Base-by-base conservation (phyloP, 2,888 invertebrate species). In the Argyresthia goedartella region DNA sequence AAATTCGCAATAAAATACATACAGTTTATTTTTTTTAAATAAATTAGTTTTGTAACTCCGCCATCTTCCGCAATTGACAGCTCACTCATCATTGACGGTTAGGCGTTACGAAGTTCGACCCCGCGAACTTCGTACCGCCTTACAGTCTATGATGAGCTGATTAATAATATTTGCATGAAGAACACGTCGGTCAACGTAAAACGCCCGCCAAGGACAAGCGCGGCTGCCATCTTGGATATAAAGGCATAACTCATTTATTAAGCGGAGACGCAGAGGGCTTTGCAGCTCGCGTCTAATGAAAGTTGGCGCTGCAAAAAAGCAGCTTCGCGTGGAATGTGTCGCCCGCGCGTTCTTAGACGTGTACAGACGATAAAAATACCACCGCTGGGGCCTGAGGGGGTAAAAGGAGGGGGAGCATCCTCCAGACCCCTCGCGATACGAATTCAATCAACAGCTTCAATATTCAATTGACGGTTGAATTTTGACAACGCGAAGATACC, bases 351-450 rank as follows among this genome's bases (percentile, higher is more conserved):
- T 76, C 73, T 74, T 75, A 67, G 72, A 76, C 80, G 77, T 74
- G 80, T 75, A 84, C 81, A 76, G 78, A 73, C 81, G 76, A 82
- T 84, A 85, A 81, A 85, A 84, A 85, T 81, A 80, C 81, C 82
- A 71, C 71, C 65, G 64, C 51, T 55, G 65, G 64, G 69, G 52
- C 64, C 63, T 59, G 61, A 51, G 35, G 50, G 44, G 44, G 25
- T n/a, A 46, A 6, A 25, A 41, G 41, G 8, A 41, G 41, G 36
- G 41, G 33, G 25, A 8, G 16, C 47, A 25, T 14, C 42, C 72
- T 72, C 71, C 73, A 25, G 34, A 45, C 72, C 72, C 71, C 73
- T 69, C 71, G 68, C 70, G 69, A 69, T 77, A 81, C 81, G 76
- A 79, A 81, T 84, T 81, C 79, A 81, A 82, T 82, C 79, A 81